These are phyloP conservation scores for Alethe castanea DNA, from an alignment of 2,113 vertebrate species.

Conservation along the genomic window DNA sequence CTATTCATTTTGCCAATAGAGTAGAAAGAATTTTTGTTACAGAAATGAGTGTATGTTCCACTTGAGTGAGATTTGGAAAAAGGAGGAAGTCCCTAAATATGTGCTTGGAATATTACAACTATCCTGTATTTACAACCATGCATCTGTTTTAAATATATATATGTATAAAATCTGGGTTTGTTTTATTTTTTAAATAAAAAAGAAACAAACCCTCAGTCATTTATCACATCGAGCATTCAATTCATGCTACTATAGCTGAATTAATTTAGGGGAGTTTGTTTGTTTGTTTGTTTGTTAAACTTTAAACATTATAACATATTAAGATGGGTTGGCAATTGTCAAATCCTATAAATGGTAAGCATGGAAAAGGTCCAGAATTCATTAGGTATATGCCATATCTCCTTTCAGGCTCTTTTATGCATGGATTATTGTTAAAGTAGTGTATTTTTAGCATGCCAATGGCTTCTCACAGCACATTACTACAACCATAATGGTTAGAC, in stretches of 20 bases:
- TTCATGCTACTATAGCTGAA: constrained; percentile 26
- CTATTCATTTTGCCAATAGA: constrained; percentile 89
- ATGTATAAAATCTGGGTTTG: constrained; percentile 60
- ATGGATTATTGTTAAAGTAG: constrained; percentile 72
- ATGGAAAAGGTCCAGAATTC: constrained; percentile 68
- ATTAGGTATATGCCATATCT: constrained; percentile 67
- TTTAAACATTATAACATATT: constrained; percentile 46
- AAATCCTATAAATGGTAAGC: constrained; percentile 51
- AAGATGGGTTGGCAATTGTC: constrained; percentile 7
- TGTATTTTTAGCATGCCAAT: constrained; percentile 68
- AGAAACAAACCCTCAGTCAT: neutral
- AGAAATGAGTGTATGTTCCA: constrained; percentile 90
- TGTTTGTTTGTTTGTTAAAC: constrained; percentile 38
- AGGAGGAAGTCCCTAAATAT: constrained; percentile 86
- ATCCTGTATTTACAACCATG: constrained; percentile 72
- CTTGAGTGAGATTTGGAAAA: constrained; percentile 84
- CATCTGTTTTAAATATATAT: constrained; percentile 76
- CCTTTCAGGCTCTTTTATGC: constrained; percentile 72
- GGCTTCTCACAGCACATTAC: constrained; percentile 62
- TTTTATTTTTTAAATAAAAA: neutral
- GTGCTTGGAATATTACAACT: constrained; percentile 81
- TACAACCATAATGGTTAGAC: constrained; percentile 52
- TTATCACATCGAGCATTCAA: neutral
- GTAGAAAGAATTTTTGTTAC: constrained; percentile 86
- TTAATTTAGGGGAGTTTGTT: neutral